These are phyloP conservation scores for Trypoxylon attenuatum DNA, from an alignment of 2,888 invertebrate species.

Conservation along the genomic window DNA sequence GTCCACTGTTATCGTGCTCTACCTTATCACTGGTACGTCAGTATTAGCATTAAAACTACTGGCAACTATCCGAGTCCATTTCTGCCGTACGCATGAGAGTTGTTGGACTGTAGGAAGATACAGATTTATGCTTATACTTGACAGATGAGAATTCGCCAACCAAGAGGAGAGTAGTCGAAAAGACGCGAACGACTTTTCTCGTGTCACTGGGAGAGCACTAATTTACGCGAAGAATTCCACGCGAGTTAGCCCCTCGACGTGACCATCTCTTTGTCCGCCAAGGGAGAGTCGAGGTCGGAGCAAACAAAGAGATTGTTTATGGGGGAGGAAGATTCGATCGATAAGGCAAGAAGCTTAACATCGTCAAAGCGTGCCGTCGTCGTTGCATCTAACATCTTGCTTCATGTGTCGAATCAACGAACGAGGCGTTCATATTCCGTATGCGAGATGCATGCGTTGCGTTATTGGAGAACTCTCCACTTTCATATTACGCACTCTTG, in stretches of 20 bases:
- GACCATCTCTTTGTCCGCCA: constrained; percentile 6
- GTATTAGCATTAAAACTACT: no score
- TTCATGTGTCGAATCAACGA: not conserved
- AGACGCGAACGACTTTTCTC: not conserved
- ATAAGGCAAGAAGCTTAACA: constrained; percentile 28
- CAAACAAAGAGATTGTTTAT: constrained; percentile 33
- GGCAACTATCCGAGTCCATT: not conserved
- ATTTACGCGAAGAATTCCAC: not conserved
- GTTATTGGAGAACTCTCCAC: not conserved
- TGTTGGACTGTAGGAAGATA: not conserved
- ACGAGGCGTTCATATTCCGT: not conserved
- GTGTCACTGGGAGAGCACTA: not conserved
- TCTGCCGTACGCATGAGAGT: not conserved
- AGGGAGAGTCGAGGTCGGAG: constrained; percentile 9
- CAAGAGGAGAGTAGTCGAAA: not conserved
- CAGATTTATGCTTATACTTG: not conserved
- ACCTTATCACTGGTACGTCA: no score
- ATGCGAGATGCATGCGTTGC: not conserved
- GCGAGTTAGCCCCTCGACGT: constrained; percentile 4
- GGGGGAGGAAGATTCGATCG: constrained; percentile 37
- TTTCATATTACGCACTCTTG: not conserved
- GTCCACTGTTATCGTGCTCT: no score
- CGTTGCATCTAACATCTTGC: not conserved
- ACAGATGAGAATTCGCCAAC: not conserved
- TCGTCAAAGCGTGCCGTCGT: constrained; percentile 12